These are phyloP conservation scores for Thaumetopoea pityocampa DNA, from an alignment of 1,140 invertebrate genomes.

Conservation along the genomic window DNA sequence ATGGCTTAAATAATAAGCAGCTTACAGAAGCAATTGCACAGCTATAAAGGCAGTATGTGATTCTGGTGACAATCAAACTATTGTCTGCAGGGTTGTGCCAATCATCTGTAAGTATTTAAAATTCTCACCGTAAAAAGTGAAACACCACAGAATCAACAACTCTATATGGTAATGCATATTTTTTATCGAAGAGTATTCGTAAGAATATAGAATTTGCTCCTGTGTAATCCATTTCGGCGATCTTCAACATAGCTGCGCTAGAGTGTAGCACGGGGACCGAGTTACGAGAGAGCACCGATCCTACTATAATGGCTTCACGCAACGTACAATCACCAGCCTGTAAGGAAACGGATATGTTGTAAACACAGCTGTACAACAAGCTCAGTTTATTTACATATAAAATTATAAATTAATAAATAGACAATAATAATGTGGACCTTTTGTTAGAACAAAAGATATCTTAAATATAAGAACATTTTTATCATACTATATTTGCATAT, in stretches of 20 bases:
- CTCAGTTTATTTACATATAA: no score
- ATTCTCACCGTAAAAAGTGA: constrained; percentile 89
- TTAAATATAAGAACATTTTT: no score
- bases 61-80: no score
- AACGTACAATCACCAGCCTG: constrained; percentile 95
- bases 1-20: no score
- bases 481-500: no score
- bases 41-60: no score
- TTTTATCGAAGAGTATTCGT: constrained; percentile 96
- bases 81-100: no score
- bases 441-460: no score
- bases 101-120: constrained; percentile 2
- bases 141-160: constrained; percentile 97
- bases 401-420: no score
- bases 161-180: constrained; percentile 97
- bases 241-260: constrained; percentile 94
- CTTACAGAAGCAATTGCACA: no score
- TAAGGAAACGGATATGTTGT: constrained; percentile 27
- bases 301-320: constrained; percentile 95
- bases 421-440: no score
- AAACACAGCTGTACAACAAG: no score
- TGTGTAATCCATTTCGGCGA: constrained; percentile 98
- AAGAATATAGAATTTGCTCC: constrained; percentile 98
- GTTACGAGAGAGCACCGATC: constrained; percentile 92
- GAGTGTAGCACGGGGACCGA: constrained; percentile 98